phyloP scores from a whole-genome alignment of 2,113 vertebrate genomes.

The Lipotes vexillifer region DNA sequence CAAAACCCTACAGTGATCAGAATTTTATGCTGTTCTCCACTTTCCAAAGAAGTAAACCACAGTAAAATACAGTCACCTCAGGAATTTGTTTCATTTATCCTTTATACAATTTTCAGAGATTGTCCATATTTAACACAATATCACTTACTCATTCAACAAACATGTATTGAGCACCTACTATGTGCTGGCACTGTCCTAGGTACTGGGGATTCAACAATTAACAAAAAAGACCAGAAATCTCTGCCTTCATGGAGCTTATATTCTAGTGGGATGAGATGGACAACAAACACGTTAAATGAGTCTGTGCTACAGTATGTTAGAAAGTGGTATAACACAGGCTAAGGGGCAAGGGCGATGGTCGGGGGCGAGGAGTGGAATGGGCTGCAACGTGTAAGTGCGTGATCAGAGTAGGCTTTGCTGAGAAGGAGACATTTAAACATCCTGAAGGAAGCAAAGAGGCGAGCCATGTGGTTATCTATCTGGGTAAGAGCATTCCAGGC shows the following conservation, averaged over 20 bases:
- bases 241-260: not conserved
- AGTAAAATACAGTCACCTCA: not conserved
- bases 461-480: not conserved
- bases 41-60: slow-evolving; percentile 38
- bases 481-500: not conserved
- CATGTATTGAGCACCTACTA: not conserved
- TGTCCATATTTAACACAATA: slow-evolving; percentile 15
- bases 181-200: not conserved
- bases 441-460: not conserved
- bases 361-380: not conserved
- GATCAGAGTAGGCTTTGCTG: not conserved
- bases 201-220: slow-evolving; percentile 9
- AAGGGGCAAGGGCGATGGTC: not conserved
- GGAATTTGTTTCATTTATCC: slow-evolving; percentile 1
- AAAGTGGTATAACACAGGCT: not conserved
- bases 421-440: slow-evolving; percentile 12
- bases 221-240: not conserved
- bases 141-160: slow-evolving; percentile 13
- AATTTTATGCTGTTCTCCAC: slow-evolving; percentile 39
- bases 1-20: slow-evolving; percentile 30
- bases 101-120: slow-evolving; percentile 8
- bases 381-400: not conserved
- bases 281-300: not conserved
- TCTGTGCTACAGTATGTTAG: not conserved
- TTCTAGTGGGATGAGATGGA: not conserved